Conservation (phyloP, 2,797 vertebrate species). For the Picus viridis region DNA sequence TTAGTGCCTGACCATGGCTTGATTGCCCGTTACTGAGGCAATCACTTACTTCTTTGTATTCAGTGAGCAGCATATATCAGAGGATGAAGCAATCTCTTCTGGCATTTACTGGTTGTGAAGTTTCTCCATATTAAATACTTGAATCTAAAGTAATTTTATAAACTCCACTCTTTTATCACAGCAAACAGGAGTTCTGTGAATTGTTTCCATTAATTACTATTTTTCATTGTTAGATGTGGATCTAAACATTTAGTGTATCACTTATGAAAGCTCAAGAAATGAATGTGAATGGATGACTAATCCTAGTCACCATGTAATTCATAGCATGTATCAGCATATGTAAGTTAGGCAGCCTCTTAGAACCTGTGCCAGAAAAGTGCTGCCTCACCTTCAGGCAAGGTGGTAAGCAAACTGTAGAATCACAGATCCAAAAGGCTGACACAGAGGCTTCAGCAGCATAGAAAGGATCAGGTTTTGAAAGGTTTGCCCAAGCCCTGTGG, state of each 20-base stretch:
- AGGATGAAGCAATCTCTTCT: conserved; percentile 33
- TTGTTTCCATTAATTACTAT: conserved; percentile 1
- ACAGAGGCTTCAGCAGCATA: background rate
- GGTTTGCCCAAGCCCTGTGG: background rate
- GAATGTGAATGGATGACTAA: conserved; percentile 7
- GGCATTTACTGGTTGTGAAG: conserved; percentile 25
- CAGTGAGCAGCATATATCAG: conserved; percentile 15
- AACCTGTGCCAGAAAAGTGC: background rate
- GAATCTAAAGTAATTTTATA: conserved; percentile 58
- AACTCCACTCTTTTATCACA: conserved; percentile 21
- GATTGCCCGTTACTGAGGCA: conserved; percentile 57
- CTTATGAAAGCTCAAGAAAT: background rate
- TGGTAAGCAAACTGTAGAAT: background rate
- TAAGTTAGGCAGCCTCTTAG: background rate
- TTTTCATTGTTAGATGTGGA: background rate
- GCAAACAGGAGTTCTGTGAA: conserved; percentile 7
- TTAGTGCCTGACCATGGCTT: conserved; percentile 53
- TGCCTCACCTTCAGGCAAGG: background rate
- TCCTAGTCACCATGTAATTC: background rate
- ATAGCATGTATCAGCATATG: background rate
- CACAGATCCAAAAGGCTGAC: background rate
- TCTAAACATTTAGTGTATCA: background rate
- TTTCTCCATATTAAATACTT: conserved; percentile 2
- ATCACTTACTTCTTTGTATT: conserved; percentile 57
- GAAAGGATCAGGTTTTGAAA: background rate